Conservation (phyloP, 2,888 invertebrate species). For the Ophioninae sp. region DNA sequence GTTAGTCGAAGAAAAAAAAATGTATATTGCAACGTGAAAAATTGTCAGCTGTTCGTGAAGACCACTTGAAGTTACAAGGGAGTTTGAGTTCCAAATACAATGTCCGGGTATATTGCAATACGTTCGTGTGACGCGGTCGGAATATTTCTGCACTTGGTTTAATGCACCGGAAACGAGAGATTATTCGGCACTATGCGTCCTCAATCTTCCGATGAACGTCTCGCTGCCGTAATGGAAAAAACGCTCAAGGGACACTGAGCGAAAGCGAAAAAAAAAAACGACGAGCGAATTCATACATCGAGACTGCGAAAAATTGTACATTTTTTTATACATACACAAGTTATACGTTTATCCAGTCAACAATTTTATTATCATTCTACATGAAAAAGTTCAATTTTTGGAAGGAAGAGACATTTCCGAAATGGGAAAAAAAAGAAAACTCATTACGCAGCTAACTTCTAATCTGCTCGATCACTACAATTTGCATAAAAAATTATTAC, state of each 20-base stretch:
- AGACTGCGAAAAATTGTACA: slow-evolving; percentile 29
- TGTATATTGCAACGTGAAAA: too few species aligned
- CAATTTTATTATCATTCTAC: background rate
- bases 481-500: too few species aligned
- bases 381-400: too few species aligned
- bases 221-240: background rate
- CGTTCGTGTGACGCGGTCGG: background rate
- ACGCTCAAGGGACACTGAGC: background rate
- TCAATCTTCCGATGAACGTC: background rate
- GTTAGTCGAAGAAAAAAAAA: too few species aligned
- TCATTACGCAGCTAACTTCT: too few species aligned
- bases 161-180: slow-evolving; percentile 38
- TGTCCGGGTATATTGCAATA: too few species aligned
- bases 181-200: slow-evolving; percentile 27
- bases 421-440: too few species aligned
- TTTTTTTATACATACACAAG: slow-evolving; percentile 7
- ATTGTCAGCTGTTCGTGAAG: too few species aligned
- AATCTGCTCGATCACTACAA: too few species aligned
- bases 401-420: too few species aligned
- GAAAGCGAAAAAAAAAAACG: slow-evolving; percentile 9
- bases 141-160: slow-evolving; percentile 3
- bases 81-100: too few species aligned
- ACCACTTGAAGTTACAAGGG: too few species aligned
- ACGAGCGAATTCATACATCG: background rate
- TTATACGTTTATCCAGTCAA: background rate